Conservation (phyloP, 2,888 invertebrate genomes). For the Unio pictorum region DNA sequence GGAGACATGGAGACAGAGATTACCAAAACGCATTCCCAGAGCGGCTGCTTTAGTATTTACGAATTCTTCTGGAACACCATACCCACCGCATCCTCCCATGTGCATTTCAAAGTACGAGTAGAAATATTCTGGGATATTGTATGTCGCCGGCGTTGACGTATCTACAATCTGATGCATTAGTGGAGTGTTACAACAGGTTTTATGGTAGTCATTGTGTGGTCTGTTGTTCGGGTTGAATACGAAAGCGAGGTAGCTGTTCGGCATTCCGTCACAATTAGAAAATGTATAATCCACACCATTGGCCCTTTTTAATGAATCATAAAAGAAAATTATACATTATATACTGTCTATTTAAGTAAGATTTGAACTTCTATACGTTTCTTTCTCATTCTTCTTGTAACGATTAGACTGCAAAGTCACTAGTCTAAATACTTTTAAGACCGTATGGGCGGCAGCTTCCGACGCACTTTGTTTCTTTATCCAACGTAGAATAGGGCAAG, state of each 20-base stretch:
- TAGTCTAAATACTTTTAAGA: no score
- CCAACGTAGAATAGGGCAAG: no score
- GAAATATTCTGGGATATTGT: slow-evolving; percentile 8
- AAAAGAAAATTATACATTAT: no score
- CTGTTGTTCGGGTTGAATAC: slow-evolving; percentile 11
- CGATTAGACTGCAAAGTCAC: no score
- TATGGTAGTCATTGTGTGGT: slow-evolving; percentile 12
- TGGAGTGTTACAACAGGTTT: slow-evolving; percentile 5
- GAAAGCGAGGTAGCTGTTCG: slow-evolving; percentile 22
- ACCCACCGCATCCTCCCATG: slow-evolving; percentile 26
- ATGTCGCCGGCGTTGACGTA: slow-evolving; percentile 4
- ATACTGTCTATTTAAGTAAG: no score
- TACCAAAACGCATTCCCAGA: slow-evolving; percentile 14
- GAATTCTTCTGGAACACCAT: slow-evolving; percentile 15
- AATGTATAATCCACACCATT: slow-evolving; percentile 18
- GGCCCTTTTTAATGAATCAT: not conserved
- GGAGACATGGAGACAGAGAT: no score
- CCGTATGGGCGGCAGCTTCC: no score
- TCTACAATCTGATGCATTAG: slow-evolving; percentile 17
- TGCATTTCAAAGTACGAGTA: slow-evolving; percentile 21
- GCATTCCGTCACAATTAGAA: slow-evolving; percentile 25
- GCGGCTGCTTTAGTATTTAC: slow-evolving; percentile 10
- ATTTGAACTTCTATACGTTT: no score
- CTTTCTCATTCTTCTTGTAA: no score
- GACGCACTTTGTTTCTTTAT: no score